A percentile compares a stretch with the other conserved stretches of the same genome.
Conservation (phyloP, 2,888 invertebrate genomes). For the Pandemis heparana region DNA sequence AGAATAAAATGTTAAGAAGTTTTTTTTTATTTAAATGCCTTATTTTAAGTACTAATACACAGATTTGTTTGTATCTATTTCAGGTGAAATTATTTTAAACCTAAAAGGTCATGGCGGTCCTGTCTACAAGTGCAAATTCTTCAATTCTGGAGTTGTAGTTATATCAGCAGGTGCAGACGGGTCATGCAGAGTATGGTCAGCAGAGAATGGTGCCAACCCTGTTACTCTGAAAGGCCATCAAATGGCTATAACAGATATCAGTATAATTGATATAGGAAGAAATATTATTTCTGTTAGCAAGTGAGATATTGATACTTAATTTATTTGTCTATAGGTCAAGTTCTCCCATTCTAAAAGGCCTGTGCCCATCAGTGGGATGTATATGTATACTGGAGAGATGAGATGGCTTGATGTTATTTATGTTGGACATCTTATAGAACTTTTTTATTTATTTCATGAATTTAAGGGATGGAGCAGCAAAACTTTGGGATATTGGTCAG, state of each 20-base stretch:
- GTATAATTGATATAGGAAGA: constrained; percentile 88
- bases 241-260: constrained; percentile 87
- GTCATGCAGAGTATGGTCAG: constrained; percentile 89
- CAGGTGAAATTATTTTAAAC: constrained; percentile 75
- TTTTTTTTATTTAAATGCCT: neutral
- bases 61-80: constrained; percentile 43
- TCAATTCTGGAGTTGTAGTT: constrained; percentile 89
- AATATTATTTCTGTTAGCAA: constrained; percentile 89
- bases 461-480: constrained; percentile 88
- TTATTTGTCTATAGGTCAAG: too few relatives aligned
- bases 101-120: constrained; percentile 89
- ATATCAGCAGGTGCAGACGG: constrained; percentile 90
- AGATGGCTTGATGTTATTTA: too few relatives aligned
- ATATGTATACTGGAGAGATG: too few relatives aligned
- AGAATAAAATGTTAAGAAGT: neutral
- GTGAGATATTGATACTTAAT: constrained; percentile 58
- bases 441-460: constrained; percentile 27
- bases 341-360: too few relatives aligned
- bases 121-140: constrained; percentile 88
- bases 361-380: too few relatives aligned
- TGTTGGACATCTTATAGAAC: neutral
- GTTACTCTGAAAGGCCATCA: constrained; percentile 88
- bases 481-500: constrained; percentile 89
- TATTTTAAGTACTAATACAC: too few relatives aligned
- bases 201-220: constrained; percentile 88